These are phyloP conservation scores for Scaptomyza cyrtandrae DNA, from an alignment of 2,888 invertebrate species.

Conservation along the genomic window DNA sequence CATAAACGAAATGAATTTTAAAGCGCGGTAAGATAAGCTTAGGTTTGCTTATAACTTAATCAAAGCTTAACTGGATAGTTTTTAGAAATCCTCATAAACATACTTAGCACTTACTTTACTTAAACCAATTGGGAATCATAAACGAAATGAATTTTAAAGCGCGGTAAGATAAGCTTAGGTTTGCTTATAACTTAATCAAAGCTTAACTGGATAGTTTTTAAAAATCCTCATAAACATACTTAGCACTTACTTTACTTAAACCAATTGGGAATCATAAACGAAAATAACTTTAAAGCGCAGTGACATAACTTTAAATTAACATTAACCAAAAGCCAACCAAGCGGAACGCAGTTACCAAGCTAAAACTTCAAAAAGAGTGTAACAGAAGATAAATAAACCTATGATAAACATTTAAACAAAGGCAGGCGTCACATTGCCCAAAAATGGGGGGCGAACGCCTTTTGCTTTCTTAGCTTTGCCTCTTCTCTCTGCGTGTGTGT, in stretches of 20 bases:
- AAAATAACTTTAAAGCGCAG: not conserved
- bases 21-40: not conserved
- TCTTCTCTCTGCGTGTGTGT: not conserved
- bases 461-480: not conserved
- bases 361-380: constrained; percentile 18
- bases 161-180: not conserved
- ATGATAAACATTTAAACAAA: constrained; percentile 42
- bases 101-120: not conserved
- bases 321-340: constrained; percentile 17
- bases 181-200: too few relatives aligned
- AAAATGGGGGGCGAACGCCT: constrained; percentile 20
- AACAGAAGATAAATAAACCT: not conserved
- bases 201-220: too few relatives aligned
- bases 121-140: too few relatives aligned
- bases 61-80: too few relatives aligned
- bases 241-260: not conserved
- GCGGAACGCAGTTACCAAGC: constrained; percentile 23
- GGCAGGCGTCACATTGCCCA: constrained; percentile 38
- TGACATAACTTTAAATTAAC: not conserved
- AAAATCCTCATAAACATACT: too few relatives aligned
- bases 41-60: too few relatives aligned
- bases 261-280: constrained; percentile 14
- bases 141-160: constrained; percentile 1
- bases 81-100: too few relatives aligned
- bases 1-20: constrained; percentile 1